Base-by-base conservation (phyloP, 2,888 invertebrate genomes). In the Orchestes rusci region DNA sequence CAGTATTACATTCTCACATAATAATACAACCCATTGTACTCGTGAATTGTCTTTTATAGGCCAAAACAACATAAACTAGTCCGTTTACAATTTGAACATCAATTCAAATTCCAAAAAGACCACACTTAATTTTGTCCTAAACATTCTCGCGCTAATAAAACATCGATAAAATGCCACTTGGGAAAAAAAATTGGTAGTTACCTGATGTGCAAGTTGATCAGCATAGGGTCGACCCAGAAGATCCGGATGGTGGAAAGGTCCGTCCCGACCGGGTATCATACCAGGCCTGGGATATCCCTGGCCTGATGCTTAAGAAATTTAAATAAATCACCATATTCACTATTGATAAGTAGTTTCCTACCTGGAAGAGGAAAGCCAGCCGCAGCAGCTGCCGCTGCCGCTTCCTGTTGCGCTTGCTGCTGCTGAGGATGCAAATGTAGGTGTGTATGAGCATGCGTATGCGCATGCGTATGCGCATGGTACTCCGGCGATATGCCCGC, bases 401-500 rank as follows among this genome's bases (percentile, higher is more conserved):
- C 66, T 33, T 67, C 65, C 68, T 84, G 85, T 69, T 82, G 84
- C 69, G 83, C 84, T 64, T 83, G 83, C 52, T 83, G 83, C 62
- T 84, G 84, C 67, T 78, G 83, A 56, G 82, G 75, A 73, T 87
- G 86, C 58, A 87, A 77, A 73, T 88, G 88, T 57, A 86, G 82
- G 74, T 88, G 88, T 61, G 90, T 86, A 73, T 92, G 91, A 64
- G 91, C 86, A 70, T 89, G 89, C 56, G 88, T 87, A 73, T 90
- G 89, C 59, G 89, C 88, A 70, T 91, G 91, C 57, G 90, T 88
- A 73, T 92, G 91, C 63, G 89, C 88, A 72, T 91, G 91, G 73
- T 87, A 89, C 73, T 89, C 89, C 37, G 84, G 84, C 59, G 79
- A 83, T 61, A 86, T 83, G 66, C 90, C 89, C 59, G 90, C 90